Percentiles rank a stretch among this genome's conserved stretches.
These are phyloP conservation scores for Lepidostoma basale DNA, from an alignment of 1,140 invertebrate species.

Conservation along the genomic window DNA sequence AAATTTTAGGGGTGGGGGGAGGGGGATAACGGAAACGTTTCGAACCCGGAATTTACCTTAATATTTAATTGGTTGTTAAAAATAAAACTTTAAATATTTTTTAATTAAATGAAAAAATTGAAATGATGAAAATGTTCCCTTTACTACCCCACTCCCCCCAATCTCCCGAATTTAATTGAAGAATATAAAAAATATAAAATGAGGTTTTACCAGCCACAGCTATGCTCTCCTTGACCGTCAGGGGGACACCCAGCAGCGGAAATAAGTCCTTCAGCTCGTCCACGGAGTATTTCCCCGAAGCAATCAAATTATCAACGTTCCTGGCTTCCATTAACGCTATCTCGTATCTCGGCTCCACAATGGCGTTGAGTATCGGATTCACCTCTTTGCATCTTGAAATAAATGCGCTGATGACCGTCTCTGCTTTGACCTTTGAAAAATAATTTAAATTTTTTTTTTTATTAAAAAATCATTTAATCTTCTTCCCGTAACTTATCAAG, in stretches of 20 bases:
- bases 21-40: too few species aligned
- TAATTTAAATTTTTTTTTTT: too few species aligned
- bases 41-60: too few species aligned
- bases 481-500: too few species aligned
- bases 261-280: slow-evolving; percentile 60
- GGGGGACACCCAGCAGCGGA: slow-evolving; percentile 69
- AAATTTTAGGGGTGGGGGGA: too few species aligned
- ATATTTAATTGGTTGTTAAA: too few species aligned
- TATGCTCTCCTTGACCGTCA: slow-evolving; percentile 73
- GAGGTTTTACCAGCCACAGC: slow-evolving; percentile 62
- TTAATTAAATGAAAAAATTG: too few species aligned
- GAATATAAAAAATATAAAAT: background rate
- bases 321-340: slow-evolving; percentile 66
- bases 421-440: slow-evolving; percentile 60
- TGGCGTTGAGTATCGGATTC: slow-evolving; percentile 72
- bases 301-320: slow-evolving; percentile 58
- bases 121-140: too few species aligned
- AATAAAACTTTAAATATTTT: too few species aligned
- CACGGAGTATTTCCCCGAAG: slow-evolving; percentile 51
- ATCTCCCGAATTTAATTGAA: too few species aligned
- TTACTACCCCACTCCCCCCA: too few species aligned
- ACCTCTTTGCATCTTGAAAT: slow-evolving; percentile 69
- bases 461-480: too few species aligned
- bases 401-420: slow-evolving; percentile 68
- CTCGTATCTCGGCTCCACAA: slow-evolving; percentile 70